These are phyloP conservation scores for Aplodontia rufa DNA, from an alignment of 2,113 vertebrate species.

Conservation along the genomic window DNA sequence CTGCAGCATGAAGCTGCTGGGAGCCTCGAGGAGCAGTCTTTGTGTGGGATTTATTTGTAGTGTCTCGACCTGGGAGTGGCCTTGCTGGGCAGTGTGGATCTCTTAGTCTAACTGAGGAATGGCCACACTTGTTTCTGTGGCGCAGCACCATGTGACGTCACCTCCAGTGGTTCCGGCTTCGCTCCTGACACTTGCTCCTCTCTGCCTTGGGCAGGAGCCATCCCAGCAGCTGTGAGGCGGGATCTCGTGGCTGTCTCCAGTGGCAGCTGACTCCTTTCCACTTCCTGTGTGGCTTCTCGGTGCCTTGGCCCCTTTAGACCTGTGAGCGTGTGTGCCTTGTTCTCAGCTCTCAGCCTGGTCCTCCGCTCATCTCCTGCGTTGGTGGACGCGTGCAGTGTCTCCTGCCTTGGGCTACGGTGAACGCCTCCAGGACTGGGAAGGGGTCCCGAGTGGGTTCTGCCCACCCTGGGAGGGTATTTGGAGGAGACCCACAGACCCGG, in stretches of 20 bases:
- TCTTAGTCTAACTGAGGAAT: background rate
- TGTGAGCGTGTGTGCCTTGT: background rate
- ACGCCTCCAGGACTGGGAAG: background rate
- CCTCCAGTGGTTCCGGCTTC: rapidly evolving
- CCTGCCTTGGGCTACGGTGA: background rate
- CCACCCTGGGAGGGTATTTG: background rate
- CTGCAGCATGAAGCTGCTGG: background rate
- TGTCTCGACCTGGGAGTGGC: background rate
- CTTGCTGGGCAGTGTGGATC: background rate
- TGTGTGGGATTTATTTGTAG: background rate
- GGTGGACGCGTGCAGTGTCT: background rate
- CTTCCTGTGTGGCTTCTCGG: background rate
- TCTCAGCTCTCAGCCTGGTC: background rate
- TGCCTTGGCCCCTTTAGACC: background rate
- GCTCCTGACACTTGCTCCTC: background rate
- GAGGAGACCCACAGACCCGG: background rate
- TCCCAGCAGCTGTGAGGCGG: background rate
- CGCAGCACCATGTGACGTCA: too few species aligned
- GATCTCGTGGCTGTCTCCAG: background rate
- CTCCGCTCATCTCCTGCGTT: background rate
- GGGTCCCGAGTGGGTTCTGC: background rate
- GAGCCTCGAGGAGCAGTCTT: background rate
- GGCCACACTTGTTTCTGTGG: rapidly evolving
- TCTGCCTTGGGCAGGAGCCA: background rate
- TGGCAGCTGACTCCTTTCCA: background rate